Evolutionary conservation across 2,888 invertebrate genomes (phyloP).

Genomic region (Eucera pruinosa): DNA sequence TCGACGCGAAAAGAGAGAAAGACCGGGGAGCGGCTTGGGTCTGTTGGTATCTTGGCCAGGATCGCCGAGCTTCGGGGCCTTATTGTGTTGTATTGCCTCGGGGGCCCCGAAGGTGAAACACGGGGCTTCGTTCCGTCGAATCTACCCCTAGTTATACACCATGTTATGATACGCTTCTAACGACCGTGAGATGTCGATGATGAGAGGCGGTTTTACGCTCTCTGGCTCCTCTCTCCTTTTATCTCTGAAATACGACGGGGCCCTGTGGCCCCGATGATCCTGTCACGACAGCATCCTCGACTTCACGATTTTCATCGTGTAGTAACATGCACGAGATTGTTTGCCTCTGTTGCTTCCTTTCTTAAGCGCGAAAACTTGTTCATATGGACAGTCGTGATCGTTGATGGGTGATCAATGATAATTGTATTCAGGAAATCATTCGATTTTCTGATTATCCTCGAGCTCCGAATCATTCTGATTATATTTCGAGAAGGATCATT

Average conservation of each 20-base stretch:
- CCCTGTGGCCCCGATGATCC: constrained; percentile 18
- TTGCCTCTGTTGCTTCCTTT: not conserved
- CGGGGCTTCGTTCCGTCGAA: constrained; percentile 67
- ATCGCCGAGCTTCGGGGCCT: constrained; percentile 74
- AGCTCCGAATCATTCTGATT: too few species aligned
- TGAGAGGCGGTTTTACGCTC: constrained; percentile 65
- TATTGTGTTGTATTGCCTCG: constrained; percentile 76
- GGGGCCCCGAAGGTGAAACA: constrained; percentile 65
- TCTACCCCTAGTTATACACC: constrained; percentile 75
- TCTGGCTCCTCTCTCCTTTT: constrained; percentile 24
- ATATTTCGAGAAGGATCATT: too few species aligned
- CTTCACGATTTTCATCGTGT: constrained; percentile 2
- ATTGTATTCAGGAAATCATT: not conserved
- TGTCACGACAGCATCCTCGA: constrained; percentile 18
- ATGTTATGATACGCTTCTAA: constrained; percentile 78
- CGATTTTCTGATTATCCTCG: not conserved
- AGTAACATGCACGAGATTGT: not conserved
- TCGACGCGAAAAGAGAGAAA: too few species aligned
- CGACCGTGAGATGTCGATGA: constrained; percentile 75
- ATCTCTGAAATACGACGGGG: constrained; percentile 38
- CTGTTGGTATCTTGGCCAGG: constrained; percentile 72
- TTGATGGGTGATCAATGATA: not conserved
- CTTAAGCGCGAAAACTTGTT: not conserved
- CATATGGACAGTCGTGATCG: too few species aligned
- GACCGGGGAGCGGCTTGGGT: constrained; percentile 49